Conservation (phyloP, 92 coral and sea anemone species). For the Heteractis magnifica region DNA sequence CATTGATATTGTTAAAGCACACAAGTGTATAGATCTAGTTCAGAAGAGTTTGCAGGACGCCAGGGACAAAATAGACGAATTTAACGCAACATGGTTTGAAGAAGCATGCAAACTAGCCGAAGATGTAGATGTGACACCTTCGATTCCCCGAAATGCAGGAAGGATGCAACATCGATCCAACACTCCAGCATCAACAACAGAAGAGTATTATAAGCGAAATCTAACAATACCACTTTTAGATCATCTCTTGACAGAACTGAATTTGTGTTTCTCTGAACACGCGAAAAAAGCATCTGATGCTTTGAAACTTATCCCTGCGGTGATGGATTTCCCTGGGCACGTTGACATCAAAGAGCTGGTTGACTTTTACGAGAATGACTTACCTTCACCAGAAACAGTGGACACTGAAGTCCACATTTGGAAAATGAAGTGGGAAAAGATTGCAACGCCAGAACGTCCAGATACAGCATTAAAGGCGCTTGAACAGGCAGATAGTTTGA, state of each 20-base stretch:
- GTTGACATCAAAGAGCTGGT: neutral
- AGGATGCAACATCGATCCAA: conserved; percentile 30
- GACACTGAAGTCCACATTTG: neutral
- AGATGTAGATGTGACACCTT: conserved; percentile 10
- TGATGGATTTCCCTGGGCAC: neutral
- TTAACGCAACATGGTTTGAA: conserved; percentile 20
- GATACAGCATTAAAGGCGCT: too few relatives aligned
- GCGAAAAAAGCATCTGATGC: conserved; percentile 28
- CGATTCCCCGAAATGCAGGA: conserved; percentile 25
- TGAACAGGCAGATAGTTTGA: too few relatives aligned
- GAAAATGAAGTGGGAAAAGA: neutral
- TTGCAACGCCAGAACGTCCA: too few relatives aligned
- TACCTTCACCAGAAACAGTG: neutral
- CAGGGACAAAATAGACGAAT: neutral
- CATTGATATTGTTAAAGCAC: neutral
- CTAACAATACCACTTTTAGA: conserved; percentile 18
- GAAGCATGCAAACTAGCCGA: conserved; percentile 32
- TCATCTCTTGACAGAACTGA: conserved; percentile 19
- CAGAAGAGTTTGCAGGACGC: neutral
- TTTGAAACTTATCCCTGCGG: conserved; percentile 26
- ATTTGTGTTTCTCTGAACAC: conserved; percentile 22
- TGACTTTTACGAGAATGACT: neutral
- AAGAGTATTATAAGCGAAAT: conserved; percentile 26
- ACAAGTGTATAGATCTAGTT: neutral
- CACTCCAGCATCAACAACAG: conserved; percentile 26